Evolutionary conservation across 1,140 invertebrate species (phyloP).

Genomic region (Penaeus indicus): DNA sequence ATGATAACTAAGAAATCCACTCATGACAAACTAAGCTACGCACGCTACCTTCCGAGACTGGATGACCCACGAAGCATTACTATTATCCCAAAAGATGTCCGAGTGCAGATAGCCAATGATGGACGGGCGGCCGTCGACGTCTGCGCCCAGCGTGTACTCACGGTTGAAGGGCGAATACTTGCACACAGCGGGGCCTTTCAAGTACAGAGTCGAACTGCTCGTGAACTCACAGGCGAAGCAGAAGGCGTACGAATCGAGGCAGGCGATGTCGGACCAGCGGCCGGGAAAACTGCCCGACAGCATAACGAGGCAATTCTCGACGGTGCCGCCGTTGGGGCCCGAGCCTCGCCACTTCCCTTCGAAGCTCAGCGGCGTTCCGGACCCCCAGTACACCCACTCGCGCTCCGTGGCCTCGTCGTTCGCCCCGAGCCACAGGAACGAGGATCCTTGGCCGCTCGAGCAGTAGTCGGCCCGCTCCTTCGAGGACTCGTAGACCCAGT

Average conservation of each 20-base stretch:
- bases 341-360: not conserved
- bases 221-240: conserved; percentile 6
- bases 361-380: not conserved
- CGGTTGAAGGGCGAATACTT: conserved; percentile 1
- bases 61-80: too few species aligned
- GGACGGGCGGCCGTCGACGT: not conserved
- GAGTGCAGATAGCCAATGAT: conserved; percentile 1
- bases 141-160: not conserved
- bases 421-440: conserved; percentile 1
- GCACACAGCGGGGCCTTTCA: not conserved
- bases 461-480: not conserved
- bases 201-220: not conserved
- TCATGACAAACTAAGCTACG: too few species aligned
- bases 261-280: conserved; percentile 23
- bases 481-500: not conserved
- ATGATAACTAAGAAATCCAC: too few species aligned
- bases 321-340: not conserved
- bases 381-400: not conserved
- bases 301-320: conserved; percentile 23
- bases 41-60: too few species aligned
- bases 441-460: conserved; percentile 4
- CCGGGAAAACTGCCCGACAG: not conserved
- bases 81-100: not conserved
- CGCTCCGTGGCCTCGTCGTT: not conserved
- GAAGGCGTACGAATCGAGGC: not conserved